phyloP scores from a whole-genome alignment of 2,888 invertebrate genomes.

The Plebejus melissa region DNA sequence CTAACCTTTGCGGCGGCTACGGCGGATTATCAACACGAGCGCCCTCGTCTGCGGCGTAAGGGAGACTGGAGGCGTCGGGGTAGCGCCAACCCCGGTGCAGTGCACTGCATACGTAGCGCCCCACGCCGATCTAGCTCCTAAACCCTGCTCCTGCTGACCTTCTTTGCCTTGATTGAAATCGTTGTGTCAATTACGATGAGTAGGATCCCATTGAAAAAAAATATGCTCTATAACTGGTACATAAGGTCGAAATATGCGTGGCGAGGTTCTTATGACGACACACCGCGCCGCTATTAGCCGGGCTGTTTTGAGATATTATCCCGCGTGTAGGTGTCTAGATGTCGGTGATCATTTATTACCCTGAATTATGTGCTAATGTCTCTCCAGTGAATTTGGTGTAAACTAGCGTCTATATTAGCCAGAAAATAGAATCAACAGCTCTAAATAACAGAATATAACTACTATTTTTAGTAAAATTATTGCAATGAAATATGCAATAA shows the following conservation, averaged over 20 bases:
- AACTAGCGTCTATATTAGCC: neutral
- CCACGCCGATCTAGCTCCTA: slow-evolving; percentile 41
- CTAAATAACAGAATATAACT: neutral
- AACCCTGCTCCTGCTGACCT: slow-evolving; percentile 54
- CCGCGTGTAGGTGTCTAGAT: slow-evolving; percentile 22
- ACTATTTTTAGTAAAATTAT: too few species aligned
- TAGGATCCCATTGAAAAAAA: slow-evolving; percentile 21
- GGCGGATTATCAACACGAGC: slow-evolving; percentile 31
- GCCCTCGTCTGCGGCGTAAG: slow-evolving; percentile 42
- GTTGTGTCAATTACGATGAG: slow-evolving; percentile 43
- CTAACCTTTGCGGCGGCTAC: slow-evolving; percentile 17
- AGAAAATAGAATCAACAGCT: neutral
- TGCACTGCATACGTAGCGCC: slow-evolving; percentile 45
- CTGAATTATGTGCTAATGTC: slow-evolving; percentile 1
- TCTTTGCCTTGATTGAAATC: slow-evolving; percentile 47
- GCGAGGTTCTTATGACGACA: neutral
- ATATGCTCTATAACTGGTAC: slow-evolving; percentile 23
- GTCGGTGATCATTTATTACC: slow-evolving; percentile 11
- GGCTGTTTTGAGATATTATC: slow-evolving; percentile 24
- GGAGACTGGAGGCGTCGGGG: slow-evolving; percentile 51
- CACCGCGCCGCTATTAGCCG: neutral
- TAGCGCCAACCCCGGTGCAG: slow-evolving; percentile 43
- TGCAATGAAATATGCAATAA: too few species aligned
- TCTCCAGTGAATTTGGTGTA: neutral
- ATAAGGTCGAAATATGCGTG: slow-evolving; percentile 20